Evolutionary conservation across 2,797 vertebrate genomes (phyloP).

Genomic region (Hypotaenidia philippensis): DNA sequence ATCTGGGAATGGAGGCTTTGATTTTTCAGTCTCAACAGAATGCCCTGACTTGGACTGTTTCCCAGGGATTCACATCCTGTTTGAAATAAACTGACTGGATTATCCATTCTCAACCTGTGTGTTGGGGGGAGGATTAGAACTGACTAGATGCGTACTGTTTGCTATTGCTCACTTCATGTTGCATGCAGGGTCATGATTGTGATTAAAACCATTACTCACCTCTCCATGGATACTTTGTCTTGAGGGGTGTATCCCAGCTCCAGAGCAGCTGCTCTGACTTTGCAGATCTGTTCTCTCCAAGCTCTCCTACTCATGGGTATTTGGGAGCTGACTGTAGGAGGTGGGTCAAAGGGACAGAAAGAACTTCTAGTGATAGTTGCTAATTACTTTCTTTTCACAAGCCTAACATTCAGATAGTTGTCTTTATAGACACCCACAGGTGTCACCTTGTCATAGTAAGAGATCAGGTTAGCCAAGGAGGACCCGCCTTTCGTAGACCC

Average conservation of each 20-base stretch:
- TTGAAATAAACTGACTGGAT: neutral
- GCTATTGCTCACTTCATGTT: neutral
- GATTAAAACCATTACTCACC: neutral
- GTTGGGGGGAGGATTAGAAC: neutral
- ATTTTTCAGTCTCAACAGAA: neutral
- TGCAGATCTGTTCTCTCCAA: neutral
- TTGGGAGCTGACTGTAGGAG: neutral
- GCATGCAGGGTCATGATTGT: neutral
- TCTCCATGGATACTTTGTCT: neutral
- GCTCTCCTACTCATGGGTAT: rapidly evolving
- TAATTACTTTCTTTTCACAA: neutral
- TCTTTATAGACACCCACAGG: neutral
- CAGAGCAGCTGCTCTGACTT: neutral
- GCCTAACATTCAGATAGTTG: neutral
- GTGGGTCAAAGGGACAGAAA: neutral
- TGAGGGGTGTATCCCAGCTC: neutral
- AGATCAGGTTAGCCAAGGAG: too few relatives aligned
- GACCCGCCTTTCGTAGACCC: too few relatives aligned
- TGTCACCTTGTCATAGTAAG: too few relatives aligned
- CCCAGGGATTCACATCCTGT: neutral
- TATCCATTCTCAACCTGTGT: neutral
- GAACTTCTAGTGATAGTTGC: neutral
- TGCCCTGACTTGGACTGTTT: neutral
- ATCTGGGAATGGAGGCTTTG: neutral
- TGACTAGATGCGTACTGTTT: neutral